These are phyloP conservation scores for Grammomys surdaster DNA, from an alignment of 2,113 vertebrate genomes.

Conservation along the genomic window DNA sequence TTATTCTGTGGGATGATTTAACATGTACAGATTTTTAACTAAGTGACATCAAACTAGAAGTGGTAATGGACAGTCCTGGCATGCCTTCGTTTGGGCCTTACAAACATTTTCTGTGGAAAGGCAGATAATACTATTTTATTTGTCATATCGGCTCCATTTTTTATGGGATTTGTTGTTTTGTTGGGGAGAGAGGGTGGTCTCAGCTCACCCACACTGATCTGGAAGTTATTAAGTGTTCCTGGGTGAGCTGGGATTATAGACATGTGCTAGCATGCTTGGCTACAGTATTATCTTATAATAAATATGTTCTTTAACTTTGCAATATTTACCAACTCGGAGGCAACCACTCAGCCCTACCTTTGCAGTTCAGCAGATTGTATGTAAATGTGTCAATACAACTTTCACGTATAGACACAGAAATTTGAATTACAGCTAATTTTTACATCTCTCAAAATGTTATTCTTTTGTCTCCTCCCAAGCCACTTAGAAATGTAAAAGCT, in stretches of 20 bases:
- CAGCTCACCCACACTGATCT: background rate
- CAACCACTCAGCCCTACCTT: background rate
- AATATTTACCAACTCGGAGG: background rate
- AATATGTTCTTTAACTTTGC: background rate
- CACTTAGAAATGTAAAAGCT: conserved; percentile 45
- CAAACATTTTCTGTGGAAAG: background rate
- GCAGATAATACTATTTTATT: background rate
- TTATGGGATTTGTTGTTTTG: background rate
- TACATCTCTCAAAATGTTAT: background rate
- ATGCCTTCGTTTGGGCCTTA: background rate
- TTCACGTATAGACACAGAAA: conserved; percentile 23
- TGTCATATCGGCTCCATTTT: background rate
- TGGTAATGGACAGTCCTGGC: background rate
- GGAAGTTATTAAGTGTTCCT: background rate
- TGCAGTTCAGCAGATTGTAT: background rate
- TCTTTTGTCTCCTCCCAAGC: background rate
- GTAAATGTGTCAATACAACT: conserved; percentile 18
- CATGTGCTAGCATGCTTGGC: background rate
- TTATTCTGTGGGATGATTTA: conserved; percentile 31
- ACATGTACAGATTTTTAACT: background rate
- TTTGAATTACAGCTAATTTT: conserved; percentile 17
- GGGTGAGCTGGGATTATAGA: background rate
- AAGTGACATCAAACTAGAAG: background rate
- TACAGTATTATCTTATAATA: background rate
- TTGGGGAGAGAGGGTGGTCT: background rate